A percentile compares a stretch with the other conserved stretches of the same genome.
phyloP scores from a whole-genome alignment of 2,797 vertebrate genomes.

The Sternarchorhynchus goeldii region DNA sequence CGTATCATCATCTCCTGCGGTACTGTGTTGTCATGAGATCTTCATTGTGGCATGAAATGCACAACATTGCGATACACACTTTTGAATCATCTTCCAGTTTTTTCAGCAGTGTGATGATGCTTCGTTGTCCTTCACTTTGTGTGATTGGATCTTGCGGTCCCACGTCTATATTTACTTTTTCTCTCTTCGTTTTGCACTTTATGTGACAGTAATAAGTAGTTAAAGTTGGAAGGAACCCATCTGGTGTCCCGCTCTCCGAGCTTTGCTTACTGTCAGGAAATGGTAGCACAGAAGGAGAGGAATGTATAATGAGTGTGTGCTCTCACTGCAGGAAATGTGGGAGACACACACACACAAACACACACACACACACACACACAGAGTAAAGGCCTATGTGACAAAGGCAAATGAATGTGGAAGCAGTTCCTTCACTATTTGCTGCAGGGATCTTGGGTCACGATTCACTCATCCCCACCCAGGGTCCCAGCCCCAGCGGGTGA shows the following conservation, averaged over 20 bases:
- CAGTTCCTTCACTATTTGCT: not conserved
- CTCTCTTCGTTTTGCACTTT: not conserved
- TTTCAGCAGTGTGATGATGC: not conserved
- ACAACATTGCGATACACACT: not conserved
- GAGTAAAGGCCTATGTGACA: conserved; percentile 25
- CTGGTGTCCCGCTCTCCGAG: conserved; percentile 54
- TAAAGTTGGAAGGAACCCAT: conserved; percentile 48
- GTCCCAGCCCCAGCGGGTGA: not conserved
- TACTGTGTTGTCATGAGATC: not conserved
- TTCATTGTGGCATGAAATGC: not conserved
- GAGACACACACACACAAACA: conserved; percentile 46
- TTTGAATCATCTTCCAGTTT: not conserved
- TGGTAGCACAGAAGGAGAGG: conserved; percentile 33
- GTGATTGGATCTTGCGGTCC: not conserved
- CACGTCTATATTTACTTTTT: conserved; percentile 17
- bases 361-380: not conserved
- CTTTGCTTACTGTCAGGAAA: conserved; percentile 58
- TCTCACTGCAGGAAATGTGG: conserved; percentile 66
- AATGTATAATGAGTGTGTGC: conserved; percentile 54
- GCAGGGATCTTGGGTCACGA: not conserved
- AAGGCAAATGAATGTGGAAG: not conserved
- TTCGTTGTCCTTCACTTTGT: not conserved
- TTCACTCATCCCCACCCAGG: not conserved
- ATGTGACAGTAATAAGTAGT: not conserved
- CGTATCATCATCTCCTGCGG: conserved; percentile 59